Conservation (phyloP, 2,888 invertebrate species). For the Eretmocerus hayati region DNA sequence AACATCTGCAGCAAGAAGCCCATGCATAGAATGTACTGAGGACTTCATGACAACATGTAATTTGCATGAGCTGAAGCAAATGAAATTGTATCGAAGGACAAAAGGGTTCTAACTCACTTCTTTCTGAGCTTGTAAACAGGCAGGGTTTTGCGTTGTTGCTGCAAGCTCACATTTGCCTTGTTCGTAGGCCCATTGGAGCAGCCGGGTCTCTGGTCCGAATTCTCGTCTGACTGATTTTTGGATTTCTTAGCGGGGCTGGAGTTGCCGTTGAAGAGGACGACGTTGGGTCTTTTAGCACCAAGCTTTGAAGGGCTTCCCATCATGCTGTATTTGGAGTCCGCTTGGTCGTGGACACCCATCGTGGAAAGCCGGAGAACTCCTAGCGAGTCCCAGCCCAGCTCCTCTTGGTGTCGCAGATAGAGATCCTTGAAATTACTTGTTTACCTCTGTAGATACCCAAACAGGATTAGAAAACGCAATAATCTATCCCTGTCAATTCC, state of each 20-base stretch:
- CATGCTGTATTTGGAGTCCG: constrained; percentile 40
- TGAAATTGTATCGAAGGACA: too few relatives aligned
- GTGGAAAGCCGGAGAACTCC: background rate
- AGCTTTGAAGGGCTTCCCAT: constrained; percentile 25
- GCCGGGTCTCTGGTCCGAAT: constrained; percentile 1
- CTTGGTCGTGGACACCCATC: constrained; percentile 44
- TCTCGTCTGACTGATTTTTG: constrained; percentile 27
- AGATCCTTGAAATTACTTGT: too few relatives aligned
- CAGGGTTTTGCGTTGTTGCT: constrained; percentile 42
- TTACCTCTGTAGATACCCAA: too few relatives aligned
- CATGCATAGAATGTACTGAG: too few relatives aligned
- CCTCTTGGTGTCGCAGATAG: too few relatives aligned
- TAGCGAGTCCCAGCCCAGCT: background rate
- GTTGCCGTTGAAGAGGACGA: constrained; percentile 26
- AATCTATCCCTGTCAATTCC: too few relatives aligned
- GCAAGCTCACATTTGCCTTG: constrained; percentile 24
- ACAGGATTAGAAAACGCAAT: too few relatives aligned
- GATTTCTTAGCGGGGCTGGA: constrained; percentile 28
- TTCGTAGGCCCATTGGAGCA: background rate
- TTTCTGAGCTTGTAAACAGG: constrained; percentile 45
- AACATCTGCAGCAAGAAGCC: too few relatives aligned
- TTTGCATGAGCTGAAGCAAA: too few relatives aligned
- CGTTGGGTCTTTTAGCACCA: constrained; percentile 34
- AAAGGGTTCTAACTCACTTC: constrained; percentile 32
- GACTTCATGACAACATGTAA: too few relatives aligned